A percentile compares a stretch with the other conserved stretches of the same genome.
phyloP scores from a whole-genome alignment of 30 jellyfish, hydroid and myxozoan species.

The Hydractinia echinata region DNA sequence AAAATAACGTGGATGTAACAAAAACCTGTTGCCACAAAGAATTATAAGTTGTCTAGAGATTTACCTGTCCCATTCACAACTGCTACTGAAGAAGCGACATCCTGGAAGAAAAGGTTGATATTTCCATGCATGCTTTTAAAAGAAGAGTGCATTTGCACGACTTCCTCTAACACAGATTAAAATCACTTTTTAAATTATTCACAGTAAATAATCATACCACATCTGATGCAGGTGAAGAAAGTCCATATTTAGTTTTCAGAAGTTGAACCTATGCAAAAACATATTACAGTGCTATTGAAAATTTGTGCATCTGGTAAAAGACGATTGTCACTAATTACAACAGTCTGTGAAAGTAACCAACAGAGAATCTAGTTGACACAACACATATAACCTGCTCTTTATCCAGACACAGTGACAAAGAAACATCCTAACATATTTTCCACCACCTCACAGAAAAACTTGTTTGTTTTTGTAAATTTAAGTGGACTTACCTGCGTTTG shows the following conservation, averaged over 20 bases:
- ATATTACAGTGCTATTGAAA: neutral
- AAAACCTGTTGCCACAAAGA: too few relatives aligned
- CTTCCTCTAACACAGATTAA: too few relatives aligned
- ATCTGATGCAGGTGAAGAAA: conserved; percentile 21
- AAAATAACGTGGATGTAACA: too few relatives aligned
- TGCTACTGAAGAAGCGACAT: conserved; percentile 10
- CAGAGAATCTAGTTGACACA: too few relatives aligned
- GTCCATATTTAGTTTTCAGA: conserved; percentile 22
- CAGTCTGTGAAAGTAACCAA: neutral
- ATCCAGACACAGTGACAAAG: too few relatives aligned
- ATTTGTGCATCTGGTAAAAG: too few relatives aligned
- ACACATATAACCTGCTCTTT: too few relatives aligned
- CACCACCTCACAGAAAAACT: too few relatives aligned
- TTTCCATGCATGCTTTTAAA: too few relatives aligned
- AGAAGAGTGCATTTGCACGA: too few relatives aligned
- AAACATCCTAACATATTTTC: too few relatives aligned
- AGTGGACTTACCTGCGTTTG: conserved; percentile 66
- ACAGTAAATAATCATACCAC: neutral
- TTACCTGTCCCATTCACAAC: conserved; percentile 13
- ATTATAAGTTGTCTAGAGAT: neutral
- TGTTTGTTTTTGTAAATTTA: neutral
- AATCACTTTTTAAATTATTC: too few relatives aligned
- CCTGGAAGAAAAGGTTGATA: neutral
- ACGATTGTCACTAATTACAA: neutral
- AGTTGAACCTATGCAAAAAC: conserved; percentile 24